These are phyloP conservation scores for Melanotaenia trifasciata DNA, from an alignment of 2,797 vertebrate species.

Conservation along the genomic window DNA sequence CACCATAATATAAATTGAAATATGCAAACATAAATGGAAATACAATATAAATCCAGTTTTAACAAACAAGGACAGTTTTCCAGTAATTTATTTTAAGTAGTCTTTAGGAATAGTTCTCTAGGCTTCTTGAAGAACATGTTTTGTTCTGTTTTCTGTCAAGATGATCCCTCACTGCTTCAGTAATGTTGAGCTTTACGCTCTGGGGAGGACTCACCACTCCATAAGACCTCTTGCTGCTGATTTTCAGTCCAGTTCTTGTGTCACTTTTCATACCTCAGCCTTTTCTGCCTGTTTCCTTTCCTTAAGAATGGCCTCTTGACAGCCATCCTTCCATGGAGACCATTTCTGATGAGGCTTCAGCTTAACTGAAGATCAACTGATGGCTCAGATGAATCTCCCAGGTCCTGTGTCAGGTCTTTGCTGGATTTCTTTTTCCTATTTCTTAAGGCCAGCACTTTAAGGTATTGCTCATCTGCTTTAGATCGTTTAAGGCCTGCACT, in stretches of 20 bases:
- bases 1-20: neutral
- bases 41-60: neutral
- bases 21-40: neutral
- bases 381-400: neutral
- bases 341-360: slow-evolving; percentile 3
- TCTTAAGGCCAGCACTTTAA: neutral
- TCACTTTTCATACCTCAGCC: neutral
- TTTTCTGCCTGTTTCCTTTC: neutral
- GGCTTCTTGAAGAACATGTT: neutral
- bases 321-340: neutral
- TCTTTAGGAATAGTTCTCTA: neutral
- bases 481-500: neutral
- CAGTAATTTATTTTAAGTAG: neutral
- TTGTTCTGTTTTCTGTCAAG: neutral
- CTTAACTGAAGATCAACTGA: neutral
- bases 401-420: neutral
- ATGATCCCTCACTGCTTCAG: neutral
- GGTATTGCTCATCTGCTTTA: neutral
- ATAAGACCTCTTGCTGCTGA: neutral
- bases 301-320: neutral
- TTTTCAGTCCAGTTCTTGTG: neutral
- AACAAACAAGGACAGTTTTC: neutral
- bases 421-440: neutral
- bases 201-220: neutral
- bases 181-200: neutral